Percentiles rank a stretch among this genome's conserved stretches.
Conservation (phyloP, 2,888 invertebrate genomes). For the Dasypogon diadema region DNA sequence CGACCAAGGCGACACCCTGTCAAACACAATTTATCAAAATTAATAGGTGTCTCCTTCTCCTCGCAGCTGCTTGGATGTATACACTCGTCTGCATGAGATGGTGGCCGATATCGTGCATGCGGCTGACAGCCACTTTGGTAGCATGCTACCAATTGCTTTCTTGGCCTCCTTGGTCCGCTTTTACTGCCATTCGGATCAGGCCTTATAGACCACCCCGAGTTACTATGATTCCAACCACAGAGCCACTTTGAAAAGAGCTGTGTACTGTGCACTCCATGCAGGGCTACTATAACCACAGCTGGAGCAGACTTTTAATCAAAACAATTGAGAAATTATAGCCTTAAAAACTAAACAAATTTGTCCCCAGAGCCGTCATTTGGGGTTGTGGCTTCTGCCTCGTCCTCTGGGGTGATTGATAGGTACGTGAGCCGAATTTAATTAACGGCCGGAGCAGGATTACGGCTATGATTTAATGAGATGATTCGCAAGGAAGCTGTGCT, state of each 20-base stretch:
- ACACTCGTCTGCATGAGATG: neutral
- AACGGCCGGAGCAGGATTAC: neutral
- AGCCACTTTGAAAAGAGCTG: neutral
- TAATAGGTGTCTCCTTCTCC: neutral
- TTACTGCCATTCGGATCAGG: neutral
- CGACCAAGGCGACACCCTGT: constrained; percentile 8
- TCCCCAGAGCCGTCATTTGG: neutral
- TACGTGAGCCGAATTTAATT: constrained; percentile 11
- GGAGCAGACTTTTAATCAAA: constrained; percentile 16
- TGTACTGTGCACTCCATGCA: neutral
- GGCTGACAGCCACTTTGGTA: constrained; percentile 14
- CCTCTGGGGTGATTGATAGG: neutral
- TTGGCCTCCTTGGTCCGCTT: constrained; percentile 6
- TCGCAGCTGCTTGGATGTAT: neutral
- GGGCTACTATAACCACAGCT: neutral
- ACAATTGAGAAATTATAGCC: constrained; percentile 14
- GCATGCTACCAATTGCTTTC: constrained; percentile 8
- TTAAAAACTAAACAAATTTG: neutral
- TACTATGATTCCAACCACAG: too few relatives aligned
- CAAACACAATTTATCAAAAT: constrained; percentile 16
- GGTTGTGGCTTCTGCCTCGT: neutral
- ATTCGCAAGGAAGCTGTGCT: too few relatives aligned
- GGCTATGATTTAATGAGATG: too few relatives aligned
- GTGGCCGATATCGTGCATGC: neutral
- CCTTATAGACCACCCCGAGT: neutral